Base-by-base conservation (phyloP, 2,888 invertebrate genomes). In the Deroplatys truncata region DNA sequence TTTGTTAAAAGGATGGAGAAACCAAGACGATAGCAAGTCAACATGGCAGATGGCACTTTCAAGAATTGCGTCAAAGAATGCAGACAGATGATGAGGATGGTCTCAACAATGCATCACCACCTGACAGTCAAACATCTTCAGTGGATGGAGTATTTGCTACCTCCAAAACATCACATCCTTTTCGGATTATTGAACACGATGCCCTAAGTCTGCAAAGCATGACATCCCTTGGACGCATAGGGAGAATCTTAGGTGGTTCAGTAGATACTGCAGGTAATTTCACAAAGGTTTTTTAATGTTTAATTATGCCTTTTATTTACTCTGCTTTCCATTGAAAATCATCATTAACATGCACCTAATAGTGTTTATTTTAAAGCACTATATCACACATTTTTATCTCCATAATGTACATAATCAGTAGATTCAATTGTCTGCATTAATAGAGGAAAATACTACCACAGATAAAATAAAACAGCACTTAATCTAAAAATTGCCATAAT, bases 161-260 rank as follows among this genome's bases (percentile, higher is more conserved):
- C 90, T 95, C 95, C 88, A 95, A 96, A 92, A 95, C 95, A 86
- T 94, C 94, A 90, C 97, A 97, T 93, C 98, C 98, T 29, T 98
- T 98, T 93, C 95, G 96, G 93, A 97, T 98, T 91, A 97, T 98
- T 92, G 97, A 98, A 92, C 97, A 97, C 92, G 98, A 98, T 93
- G 96, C 98, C 28, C 95, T 97, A 93, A 98, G 98, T 93, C 94
- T 98, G 92, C 98, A 98, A 93, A 98, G 98, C 92, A 97, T 98
- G 95, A 97, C 97, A 92, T 98, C 98, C 87, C 94, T 98, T 90
- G 98, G 98, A 35, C 95, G 98, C 92, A 96, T 97, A 91, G 97
- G 98, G 49, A 94, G 97, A 91, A 96, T 98, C 92, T 94, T 97
- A 91, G 96, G 96, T 89, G 97, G 97, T 49, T 95, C 92, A 72